Conservation (phyloP, 2,888 invertebrate species). For the Heteropelma amictum region DNA sequence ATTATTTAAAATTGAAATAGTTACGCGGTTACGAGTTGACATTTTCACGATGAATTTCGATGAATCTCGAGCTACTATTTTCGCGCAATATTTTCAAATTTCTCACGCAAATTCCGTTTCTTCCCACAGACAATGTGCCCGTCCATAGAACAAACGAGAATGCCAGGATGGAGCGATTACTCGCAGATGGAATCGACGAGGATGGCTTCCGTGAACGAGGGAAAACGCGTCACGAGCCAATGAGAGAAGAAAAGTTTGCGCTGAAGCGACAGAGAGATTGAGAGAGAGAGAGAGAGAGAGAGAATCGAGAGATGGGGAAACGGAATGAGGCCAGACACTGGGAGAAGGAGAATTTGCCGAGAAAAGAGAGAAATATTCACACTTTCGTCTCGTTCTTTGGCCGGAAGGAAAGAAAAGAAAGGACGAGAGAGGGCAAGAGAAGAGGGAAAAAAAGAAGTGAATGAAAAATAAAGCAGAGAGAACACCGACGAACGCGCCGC, state of each 20-base stretch:
- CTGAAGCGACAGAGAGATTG: conserved; percentile 15
- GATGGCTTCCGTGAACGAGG: conserved; percentile 74
- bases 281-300: conserved; percentile 12
- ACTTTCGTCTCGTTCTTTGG: conserved; percentile 1
- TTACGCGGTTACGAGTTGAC: not conserved
- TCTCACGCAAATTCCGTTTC: not conserved
- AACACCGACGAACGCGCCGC: conserved; percentile 3
- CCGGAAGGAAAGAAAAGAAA: not conserved
- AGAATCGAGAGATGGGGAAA: conserved; percentile 25
- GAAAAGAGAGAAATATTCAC: conserved; percentile 31
- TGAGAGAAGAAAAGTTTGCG: conserved; percentile 49
- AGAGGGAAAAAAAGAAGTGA: no score
- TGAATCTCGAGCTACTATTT: not conserved
- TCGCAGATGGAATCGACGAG: conserved; percentile 71
- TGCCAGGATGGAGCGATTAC: conserved; percentile 71
- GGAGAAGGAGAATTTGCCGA: conserved; percentile 32
- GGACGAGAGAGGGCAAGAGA: not conserved
- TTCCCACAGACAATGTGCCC: conserved; percentile 62
- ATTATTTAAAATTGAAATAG: not conserved
- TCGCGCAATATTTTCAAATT: not conserved
- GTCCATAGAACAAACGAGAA: conserved; percentile 74
- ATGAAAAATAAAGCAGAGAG: not conserved
- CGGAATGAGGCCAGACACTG: conserved; percentile 21
- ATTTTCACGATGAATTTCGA: not conserved
- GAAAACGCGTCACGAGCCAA: conserved; percentile 70